These are phyloP conservation scores for Scalopus aquaticus DNA, from an alignment of 2,113 vertebrate genomes.

Conservation along the genomic window DNA sequence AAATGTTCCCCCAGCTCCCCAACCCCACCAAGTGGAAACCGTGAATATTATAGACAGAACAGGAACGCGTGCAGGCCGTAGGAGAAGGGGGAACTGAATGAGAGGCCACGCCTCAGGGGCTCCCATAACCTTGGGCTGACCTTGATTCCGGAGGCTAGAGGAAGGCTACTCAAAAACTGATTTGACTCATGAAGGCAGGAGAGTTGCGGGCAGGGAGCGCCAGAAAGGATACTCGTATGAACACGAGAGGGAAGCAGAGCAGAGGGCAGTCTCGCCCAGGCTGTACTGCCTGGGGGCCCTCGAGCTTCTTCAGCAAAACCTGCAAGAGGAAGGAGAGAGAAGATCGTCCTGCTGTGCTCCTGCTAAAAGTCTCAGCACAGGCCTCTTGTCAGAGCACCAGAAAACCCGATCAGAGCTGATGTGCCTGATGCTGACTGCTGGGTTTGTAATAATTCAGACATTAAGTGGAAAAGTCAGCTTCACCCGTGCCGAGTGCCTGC, in stretches of 20 bases:
- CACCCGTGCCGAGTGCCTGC: constrained; percentile 54
- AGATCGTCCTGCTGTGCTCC: neutral
- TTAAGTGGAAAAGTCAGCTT: constrained; percentile 27
- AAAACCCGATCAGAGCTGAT: neutral
- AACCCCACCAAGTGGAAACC: constrained; percentile 61
- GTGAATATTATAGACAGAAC: constrained; percentile 59
- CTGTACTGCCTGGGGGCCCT: neutral
- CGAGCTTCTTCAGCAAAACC: neutral
- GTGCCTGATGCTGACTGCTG: neutral
- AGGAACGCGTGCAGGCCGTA: neutral
- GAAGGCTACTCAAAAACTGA: constrained; percentile 48
- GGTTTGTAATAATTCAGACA: neutral
- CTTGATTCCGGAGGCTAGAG: constrained; percentile 51
- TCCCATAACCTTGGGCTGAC: constrained; percentile 59
- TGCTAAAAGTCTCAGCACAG: neutral
- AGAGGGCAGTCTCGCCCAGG: constrained; percentile 14
- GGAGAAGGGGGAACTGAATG: constrained; percentile 8
- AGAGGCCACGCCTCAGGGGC: neutral
- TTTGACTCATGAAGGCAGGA: constrained; percentile 71
- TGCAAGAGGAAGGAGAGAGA: neutral
- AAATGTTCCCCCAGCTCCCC: neutral
- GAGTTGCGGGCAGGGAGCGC: constrained; percentile 38
- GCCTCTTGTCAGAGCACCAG: neutral
- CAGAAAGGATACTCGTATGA: constrained; percentile 57
- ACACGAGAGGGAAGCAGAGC: neutral